A percentile compares a stretch with the other conserved stretches of the same genome.
Conservation (phyloP, 2,797 vertebrate species). For the Lycodopsis pacificus region DNA sequence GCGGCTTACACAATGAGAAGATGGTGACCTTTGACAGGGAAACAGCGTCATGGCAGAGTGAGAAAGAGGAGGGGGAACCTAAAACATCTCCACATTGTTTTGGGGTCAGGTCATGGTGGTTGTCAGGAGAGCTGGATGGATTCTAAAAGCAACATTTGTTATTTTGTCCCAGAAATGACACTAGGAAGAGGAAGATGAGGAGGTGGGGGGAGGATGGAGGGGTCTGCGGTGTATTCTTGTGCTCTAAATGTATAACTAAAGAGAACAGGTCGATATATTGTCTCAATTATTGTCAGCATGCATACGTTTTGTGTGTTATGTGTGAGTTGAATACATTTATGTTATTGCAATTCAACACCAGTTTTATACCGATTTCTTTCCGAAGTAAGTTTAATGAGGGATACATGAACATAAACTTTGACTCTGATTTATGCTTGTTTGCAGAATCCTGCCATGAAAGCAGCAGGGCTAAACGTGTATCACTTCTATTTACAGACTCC, state of each 20-base stretch:
- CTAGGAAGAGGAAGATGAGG: background rate
- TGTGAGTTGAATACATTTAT: too few relatives aligned
- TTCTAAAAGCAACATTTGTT: background rate
- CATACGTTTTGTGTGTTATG: too few relatives aligned
- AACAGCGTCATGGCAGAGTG: slow-evolving; percentile 18
- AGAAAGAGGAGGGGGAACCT: background rate
- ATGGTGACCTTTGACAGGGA: slow-evolving; percentile 56
- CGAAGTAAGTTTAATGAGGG: too few relatives aligned
- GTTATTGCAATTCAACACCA: too few relatives aligned
- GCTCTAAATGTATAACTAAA: background rate
- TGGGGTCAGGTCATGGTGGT: background rate
- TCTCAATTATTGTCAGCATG: too few relatives aligned
- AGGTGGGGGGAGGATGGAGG: too few relatives aligned
- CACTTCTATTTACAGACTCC: slow-evolving; percentile 17
- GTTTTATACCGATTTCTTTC: background rate
- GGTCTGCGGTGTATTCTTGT: background rate
- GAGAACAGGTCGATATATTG: background rate
- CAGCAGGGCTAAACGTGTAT: background rate
- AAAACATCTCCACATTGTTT: background rate
- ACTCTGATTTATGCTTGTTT: background rate
- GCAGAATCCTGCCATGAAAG: background rate
- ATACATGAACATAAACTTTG: background rate
- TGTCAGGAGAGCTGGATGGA: background rate
- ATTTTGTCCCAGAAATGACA: background rate
- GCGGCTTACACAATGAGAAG: slow-evolving; percentile 27